A percentile compares a stretch with the other conserved stretches of the same genome.
Evolutionary conservation across 1,140 invertebrate genomes (phyloP).

Genomic region (Anastatus disparis): DNA sequence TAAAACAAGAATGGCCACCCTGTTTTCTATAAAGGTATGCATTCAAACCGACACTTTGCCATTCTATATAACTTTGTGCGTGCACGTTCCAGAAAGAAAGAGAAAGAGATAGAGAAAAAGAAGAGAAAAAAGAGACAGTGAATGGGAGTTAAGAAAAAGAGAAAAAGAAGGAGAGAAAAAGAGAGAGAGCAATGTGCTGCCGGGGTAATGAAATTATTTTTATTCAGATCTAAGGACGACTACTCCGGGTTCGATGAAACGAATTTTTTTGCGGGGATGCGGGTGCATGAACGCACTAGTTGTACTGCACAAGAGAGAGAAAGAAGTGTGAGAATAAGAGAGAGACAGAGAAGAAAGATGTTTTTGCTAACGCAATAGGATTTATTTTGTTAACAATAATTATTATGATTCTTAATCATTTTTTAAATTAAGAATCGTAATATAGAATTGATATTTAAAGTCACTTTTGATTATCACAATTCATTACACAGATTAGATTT

Average conservation of each 20-base stretch:
- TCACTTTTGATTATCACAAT: too few relatives aligned
- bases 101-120: neutral
- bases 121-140: too few relatives aligned
- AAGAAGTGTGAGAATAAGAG: constrained; percentile 36
- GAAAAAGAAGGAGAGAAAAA: neutral
- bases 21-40: neutral
- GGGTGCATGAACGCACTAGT: constrained; percentile 36
- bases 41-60: constrained; percentile 14
- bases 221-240: constrained; percentile 62
- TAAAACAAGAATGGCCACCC: neutral
- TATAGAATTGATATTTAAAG: too few relatives aligned
- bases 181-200: constrained; percentile 22
- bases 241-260: constrained; percentile 63
- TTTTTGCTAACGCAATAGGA: too few relatives aligned
- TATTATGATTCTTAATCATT: too few relatives aligned
- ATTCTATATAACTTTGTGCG: constrained; percentile 41
- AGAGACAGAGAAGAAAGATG: neutral
- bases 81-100: too few relatives aligned
- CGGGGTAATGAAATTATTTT: constrained; percentile 62
- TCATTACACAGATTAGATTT: too few relatives aligned
- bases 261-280: constrained; percentile 54
- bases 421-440: too few relatives aligned
- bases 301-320: constrained; percentile 12
- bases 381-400: too few relatives aligned
- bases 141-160: neutral